Conservation (phyloP, 2,888 invertebrate species). For the Drosophila pseudotakahashii region DNA sequence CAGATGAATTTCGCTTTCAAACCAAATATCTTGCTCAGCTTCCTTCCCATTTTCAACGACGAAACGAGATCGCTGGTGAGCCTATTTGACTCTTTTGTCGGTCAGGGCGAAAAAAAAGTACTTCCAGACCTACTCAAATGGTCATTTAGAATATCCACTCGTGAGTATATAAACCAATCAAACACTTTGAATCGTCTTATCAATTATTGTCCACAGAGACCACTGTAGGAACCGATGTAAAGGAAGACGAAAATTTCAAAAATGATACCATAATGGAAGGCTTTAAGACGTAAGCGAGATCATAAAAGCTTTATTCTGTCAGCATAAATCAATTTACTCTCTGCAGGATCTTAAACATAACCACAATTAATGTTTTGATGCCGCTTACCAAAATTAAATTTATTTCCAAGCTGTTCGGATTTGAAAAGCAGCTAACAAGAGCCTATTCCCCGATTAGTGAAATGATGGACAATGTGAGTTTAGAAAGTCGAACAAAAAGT, state of each 20-base stretch:
- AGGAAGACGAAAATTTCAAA: background rate
- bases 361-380: background rate
- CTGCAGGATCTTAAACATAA: background rate
- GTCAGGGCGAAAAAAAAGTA: constrained; percentile 54
- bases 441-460: fast-evolving
- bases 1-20: constrained; percentile 71
- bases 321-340: background rate
- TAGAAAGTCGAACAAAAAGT: background rate
- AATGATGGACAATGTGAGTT: background rate
- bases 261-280: background rate
- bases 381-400: background rate
- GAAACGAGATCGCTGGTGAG: constrained; percentile 55
- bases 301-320: background rate
- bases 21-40: constrained; percentile 66
- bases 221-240: constrained; percentile 17
- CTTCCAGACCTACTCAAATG: constrained; percentile 36
- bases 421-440: background rate
- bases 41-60: constrained; percentile 70
- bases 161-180: background rate
- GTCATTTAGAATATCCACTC: constrained; percentile 58
- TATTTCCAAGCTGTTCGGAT: constrained; percentile 1
- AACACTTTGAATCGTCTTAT: background rate
- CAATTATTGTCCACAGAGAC: constrained; percentile 6
- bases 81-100: constrained; percentile 45
- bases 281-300: constrained; percentile 10